Base-by-base conservation (phyloP, 37 sponge, comb jelly and placozoan genomes). In the Eunapius fragilis region DNA sequence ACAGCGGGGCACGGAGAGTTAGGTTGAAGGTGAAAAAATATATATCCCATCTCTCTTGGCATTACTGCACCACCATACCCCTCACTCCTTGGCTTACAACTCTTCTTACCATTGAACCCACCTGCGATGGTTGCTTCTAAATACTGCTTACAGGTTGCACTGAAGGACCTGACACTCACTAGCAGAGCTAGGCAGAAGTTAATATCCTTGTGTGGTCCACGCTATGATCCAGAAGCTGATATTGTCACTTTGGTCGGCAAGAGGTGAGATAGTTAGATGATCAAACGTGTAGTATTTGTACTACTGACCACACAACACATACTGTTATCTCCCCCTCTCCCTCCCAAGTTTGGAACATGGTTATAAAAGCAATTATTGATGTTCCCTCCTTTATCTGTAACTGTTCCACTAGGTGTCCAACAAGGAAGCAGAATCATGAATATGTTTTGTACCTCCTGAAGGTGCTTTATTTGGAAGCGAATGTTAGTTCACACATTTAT, bases 401-500 rank as follows among this genome's bases (percentile, higher is more conserved):
- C 74, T 22, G 1, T 13, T 58, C 14, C 38, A 25, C 22, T 58
- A n/a, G 89, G 36, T 96, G 97, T 84, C 94, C 94, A 37, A 94
- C 95, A 26, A 87, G 95, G 38, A 83, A 79, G 31, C 97, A 96
- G 84, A 96, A 96, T 38, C 68, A 74, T 14, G 92, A 93, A 13
- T 91, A 96, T 70, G 87, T 89, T 0, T 75, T 86, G 69, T 96
- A 96, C 58, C 80, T 96, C 22, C 68, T 96, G 73, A 96, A 93
- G 68, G 97, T 94, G 30, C 88, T 96, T 25, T 92, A 90, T 50
- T 71, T 92, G 67, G 97, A 96, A 72, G 82, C 97, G 70, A 94
- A 87, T 82, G 95, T 94, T 68, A 91, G 92, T 81, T 22, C 41
- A n/a, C 25, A 25, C 22, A 22, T 34, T 76, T 6, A 79, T 45